Base-by-base conservation (phyloP, 2,797 vertebrate genomes). In the Danio tinwini region DNA sequence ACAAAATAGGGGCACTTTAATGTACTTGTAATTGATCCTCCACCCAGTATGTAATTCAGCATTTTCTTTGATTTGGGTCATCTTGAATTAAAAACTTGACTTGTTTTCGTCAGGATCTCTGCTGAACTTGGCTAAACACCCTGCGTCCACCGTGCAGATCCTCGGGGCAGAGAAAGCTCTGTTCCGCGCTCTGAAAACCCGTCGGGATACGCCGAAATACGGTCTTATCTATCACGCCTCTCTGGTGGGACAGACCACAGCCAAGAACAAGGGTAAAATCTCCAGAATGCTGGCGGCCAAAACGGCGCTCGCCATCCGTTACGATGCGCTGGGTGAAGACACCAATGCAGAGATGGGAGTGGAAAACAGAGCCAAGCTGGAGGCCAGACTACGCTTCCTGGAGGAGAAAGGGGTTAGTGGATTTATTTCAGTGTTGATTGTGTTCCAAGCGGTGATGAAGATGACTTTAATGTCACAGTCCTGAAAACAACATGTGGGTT, bases 261-360 rank as follows among this genome's bases (percentile, higher is more conserved):
- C 96, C 37, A 99, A 99, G 91, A 98, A 99, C 85, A 99, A 99
- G 92, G 98, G 98, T 89, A 99, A 99, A 97, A 98, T 99, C 86
- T 99, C 98, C 88, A 95, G 98, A 83, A 98, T 97, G 96, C 90
- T 99, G 81, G 98, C 98, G 50, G 97, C 98, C 44, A 99, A 99
- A 89, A 92, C 98, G 0, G 84, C 96, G 2, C 89, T 99, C 85
- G 96, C 97, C 49, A 94, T 98, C 82, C 94, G 98, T 59, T 99
- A 99, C 0, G 98, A 99, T 67, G 98, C 98, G 0, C 95, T 99
- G 19, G 97, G 97, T 40, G 98, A 99, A 77, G 93, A 95, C 88
- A 96, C 96, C 1, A 99, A 94, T 65, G 92, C 96, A 10, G 95
- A 97, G 19, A 96, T 99, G 95, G 97, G 97, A 79, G 88, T 86